Evolutionary conservation across 2,113 vertebrate species (phyloP), one percentile per base, ranked within the genome.

Genomic region (Baryphthengus martii): DNA sequence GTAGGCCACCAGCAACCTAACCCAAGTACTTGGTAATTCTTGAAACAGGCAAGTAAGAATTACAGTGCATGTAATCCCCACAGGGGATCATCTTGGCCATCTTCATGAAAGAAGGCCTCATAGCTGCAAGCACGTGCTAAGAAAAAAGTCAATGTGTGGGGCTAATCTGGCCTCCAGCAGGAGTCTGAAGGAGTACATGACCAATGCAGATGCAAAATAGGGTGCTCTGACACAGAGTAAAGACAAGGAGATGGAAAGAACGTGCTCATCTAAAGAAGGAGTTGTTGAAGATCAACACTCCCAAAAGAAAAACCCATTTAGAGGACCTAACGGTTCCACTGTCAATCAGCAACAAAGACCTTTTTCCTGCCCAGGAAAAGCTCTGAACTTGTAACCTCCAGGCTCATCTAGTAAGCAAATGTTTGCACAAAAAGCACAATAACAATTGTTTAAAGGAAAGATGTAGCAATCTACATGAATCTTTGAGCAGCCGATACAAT

Each of bases 341-440:
- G 50, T 52, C 84, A 85, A 78, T 66, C 70, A 87, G 13, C 37
- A 75, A 29, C 52, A 65, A 81, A 53, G 70, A 71, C 6, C 56
- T 59, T 91, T 89, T 94, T 79, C 50, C 87, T 76, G 31, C 56
- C 28, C 10, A 50, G 70, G 58, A 49, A 93, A 89, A 95, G 37
- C 24, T 61, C 76, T 82, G 91, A 92, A 82, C 74, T 95, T 49
- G 58, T 31, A 92, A 92, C 71, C 40, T 85, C 70, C 40, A 79
- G 66, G 70, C 80, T 66, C 58, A 88, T 84, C 70, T 75, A 47
- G 56, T 94, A 95, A 95, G 87, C 89, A 95, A 96, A 96, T 94
- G 74, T 97, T 97, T 97, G 95, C 84, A 95, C 87, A 97, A 56
- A 96, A 82, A 82, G 74, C 62, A 95, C 89, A 97, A 85, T 95